phyloP scores from a whole-genome alignment of 1,140 invertebrate genomes.

The Bombus superbus region DNA sequence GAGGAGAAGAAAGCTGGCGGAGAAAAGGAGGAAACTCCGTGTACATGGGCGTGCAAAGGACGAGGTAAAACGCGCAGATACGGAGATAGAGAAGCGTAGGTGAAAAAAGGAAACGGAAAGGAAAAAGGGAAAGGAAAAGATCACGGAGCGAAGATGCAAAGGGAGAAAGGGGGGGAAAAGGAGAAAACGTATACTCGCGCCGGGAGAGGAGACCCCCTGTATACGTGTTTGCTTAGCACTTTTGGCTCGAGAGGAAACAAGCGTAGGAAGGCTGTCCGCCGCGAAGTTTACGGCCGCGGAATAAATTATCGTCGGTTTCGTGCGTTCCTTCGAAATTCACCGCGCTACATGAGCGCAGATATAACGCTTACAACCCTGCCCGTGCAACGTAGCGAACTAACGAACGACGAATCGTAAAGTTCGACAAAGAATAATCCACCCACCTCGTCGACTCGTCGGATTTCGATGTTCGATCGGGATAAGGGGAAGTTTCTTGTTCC shows the following conservation, averaged over 20 bases:
- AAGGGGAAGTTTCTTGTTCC: not conserved
- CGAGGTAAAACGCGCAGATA: conserved; percentile 17
- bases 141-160: not conserved
- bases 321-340: conserved; percentile 62
- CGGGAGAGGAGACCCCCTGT: conserved; percentile 45
- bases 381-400: not conserved
- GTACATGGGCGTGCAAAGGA: not conserved
- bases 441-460: not conserved
- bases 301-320: conserved; percentile 65
- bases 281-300: conserved; percentile 60
- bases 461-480: not conserved
- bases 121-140: not conserved
- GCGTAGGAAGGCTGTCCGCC: conserved; percentile 62
- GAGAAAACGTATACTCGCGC: conserved; percentile 14
- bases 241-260: conserved; percentile 64
- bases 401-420: conserved; percentile 19
- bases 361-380: conserved; percentile 6
- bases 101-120: conserved; percentile 11
- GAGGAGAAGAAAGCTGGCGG: not conserved
- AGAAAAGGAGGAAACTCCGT: not conserved
- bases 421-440: not conserved
- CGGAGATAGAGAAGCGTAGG: conserved; percentile 32
- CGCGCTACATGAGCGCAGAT: conserved; percentile 38
- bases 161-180: not conserved
- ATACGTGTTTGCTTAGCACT: conserved; percentile 68